A percentile compares a stretch with the other conserved stretches of the same genome.
Evolutionary conservation across 2,113 vertebrate species (phyloP).

Genomic region (Regulus satrapa): DNA sequence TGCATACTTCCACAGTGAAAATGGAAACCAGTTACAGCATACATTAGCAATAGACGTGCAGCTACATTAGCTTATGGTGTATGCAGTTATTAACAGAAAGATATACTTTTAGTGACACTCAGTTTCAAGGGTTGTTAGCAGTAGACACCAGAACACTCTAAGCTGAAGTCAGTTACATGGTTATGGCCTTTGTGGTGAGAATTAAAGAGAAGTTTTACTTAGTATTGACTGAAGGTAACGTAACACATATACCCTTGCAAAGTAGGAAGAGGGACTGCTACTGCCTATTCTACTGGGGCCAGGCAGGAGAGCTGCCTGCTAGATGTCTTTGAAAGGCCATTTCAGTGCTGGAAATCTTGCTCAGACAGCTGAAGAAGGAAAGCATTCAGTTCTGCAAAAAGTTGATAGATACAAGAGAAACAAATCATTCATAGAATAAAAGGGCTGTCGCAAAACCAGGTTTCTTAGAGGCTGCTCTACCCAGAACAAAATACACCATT

Average conservation of each 20-base stretch:
- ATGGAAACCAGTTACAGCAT: not conserved
- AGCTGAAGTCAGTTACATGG: not conserved
- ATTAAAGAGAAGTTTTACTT: slow-evolving; percentile 15
- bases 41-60: not conserved
- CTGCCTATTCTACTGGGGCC: slow-evolving; percentile 25
- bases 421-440: not conserved
- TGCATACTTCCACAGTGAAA: not conserved
- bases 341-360: slow-evolving; percentile 45
- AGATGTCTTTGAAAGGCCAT: slow-evolving; percentile 48
- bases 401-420: slow-evolving; percentile 42
- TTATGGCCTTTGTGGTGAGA: slow-evolving; percentile 34
- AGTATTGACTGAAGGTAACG: not conserved
- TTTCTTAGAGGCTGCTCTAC: not conserved
- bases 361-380: slow-evolving; percentile 46
- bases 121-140: slow-evolving; percentile 9
- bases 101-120: not conserved
- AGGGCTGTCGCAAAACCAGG: not conserved
- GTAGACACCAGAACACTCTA: not conserved
- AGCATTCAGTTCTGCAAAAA: slow-evolving; percentile 52
- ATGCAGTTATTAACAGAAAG: slow-evolving; percentile 2
- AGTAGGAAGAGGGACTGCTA: slow-evolving; percentile 33
- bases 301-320: slow-evolving; percentile 47
- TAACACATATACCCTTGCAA: slow-evolving; percentile 28
- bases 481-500: not conserved
- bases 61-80: slow-evolving; percentile 18